Evolutionary conservation across 2,888 invertebrate genomes (phyloP), one percentile per base, ranked within the genome.

Genomic region (Panzeria rudis): DNA sequence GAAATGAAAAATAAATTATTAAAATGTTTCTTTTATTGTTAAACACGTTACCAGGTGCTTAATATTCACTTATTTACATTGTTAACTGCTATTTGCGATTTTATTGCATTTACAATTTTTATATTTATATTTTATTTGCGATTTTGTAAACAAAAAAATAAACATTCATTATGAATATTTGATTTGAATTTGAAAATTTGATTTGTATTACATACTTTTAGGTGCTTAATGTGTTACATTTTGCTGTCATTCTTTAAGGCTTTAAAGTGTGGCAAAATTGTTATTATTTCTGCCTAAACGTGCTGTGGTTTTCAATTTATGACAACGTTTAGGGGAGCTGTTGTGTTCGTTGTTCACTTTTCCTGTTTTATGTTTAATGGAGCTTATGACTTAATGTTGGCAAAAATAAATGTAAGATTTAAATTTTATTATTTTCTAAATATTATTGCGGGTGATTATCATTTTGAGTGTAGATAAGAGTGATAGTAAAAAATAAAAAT

Each of bases 301-400:
- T 78, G 69, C 29, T 78, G 25, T 9, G 78, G 61, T 59, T 61
- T 59, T 66, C 3, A 76, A 32, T 72, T 59, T 13, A 32, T 20
- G 17, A 32, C 13, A 17, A 44, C 1, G 3, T 32, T 66, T 47
- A 25, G 9, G 3, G 9, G 7, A 29, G 17, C n/a, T 50, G 11
- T 29, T 32, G 32, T 32, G 32, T 50, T 17, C 29, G 32, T n/a
- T 50, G 32, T 50, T 17, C 47, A 50, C 29, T 32, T 50, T 66
- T 20, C 20, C 50, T 56, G 38, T 54, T 56, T 71, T 8, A 1
- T 52, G 29, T 44, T 32, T 25, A 62, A 75, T 75, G 62, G 41
- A 56, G 56, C 72, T 59, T 59, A 72, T 72, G 44, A 72, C 44
- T 47, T 59, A 32, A 47, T 47, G 15, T 20, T 29, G 44, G 4